phyloP scores from a whole-genome alignment of 2,797 vertebrate species.

The Enteromius mattozi region DNA sequence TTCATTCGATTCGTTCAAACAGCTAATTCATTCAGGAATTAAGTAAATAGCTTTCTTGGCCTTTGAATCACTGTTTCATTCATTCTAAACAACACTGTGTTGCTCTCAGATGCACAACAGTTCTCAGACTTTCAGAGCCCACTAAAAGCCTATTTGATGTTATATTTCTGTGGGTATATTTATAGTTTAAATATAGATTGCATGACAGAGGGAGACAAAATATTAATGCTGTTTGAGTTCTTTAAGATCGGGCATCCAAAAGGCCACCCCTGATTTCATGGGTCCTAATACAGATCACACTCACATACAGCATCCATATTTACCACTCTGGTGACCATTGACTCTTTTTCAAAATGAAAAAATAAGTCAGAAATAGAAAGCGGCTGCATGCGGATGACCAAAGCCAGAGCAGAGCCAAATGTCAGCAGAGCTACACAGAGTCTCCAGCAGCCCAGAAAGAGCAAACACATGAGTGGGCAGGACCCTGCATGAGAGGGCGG shows the following conservation, averaged over 20 bases:
- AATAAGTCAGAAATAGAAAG: constrained; percentile 54
- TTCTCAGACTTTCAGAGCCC: not conserved
- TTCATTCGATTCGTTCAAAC: too few species aligned
- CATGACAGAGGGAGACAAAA: constrained; percentile 22
- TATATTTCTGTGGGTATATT: not conserved
- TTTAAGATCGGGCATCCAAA: constrained; percentile 24
- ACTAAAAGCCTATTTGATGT: not conserved
- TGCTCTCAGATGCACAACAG: too few species aligned
- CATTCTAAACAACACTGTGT: too few species aligned
- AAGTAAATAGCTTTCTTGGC: too few species aligned
- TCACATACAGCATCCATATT: constrained; percentile 23
- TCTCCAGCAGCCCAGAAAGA: constrained; percentile 62
- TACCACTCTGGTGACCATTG: constrained; percentile 21
- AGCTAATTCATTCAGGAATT: too few species aligned
- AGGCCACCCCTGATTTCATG: constrained; percentile 39
- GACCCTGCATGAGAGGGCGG: constrained; percentile 76
- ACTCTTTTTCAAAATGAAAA: constrained; percentile 49
- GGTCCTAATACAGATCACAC: constrained; percentile 46
- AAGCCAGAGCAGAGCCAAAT: constrained; percentile 63
- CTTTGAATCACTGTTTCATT: too few species aligned
- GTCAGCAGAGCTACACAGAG: constrained; percentile 64
- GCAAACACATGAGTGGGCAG: constrained; percentile 74
- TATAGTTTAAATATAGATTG: not conserved
- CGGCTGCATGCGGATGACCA: constrained; percentile 52
- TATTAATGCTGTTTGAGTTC: constrained; percentile 47